Conservation (phyloP, 1,140 invertebrate genomes). For the Drosophila willistoni region DNA sequence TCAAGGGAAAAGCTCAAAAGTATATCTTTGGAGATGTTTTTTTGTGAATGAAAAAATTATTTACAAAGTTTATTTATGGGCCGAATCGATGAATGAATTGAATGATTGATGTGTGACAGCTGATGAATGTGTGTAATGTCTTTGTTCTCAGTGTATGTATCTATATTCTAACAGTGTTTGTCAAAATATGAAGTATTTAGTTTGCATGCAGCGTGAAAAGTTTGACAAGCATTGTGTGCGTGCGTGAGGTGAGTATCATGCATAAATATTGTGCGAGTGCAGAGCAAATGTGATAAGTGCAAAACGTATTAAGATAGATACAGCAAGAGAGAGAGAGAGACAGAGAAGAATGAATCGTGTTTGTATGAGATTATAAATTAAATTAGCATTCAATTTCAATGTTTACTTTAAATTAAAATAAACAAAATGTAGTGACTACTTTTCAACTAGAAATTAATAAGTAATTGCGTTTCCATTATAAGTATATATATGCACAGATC, state of each 20-base stretch:
- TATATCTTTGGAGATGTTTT: not conserved
- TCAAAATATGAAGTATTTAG: slow-evolving; percentile 12
- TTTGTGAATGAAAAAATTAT: not conserved
- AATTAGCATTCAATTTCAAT: not conserved
- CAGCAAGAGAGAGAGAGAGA: not conserved
- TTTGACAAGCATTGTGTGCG: slow-evolving; percentile 31
- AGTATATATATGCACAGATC: not conserved
- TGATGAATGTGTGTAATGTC: not conserved
- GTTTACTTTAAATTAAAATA: not conserved
- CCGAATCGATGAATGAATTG: not conserved
- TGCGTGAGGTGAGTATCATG: not conserved
- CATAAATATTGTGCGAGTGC: not conserved
- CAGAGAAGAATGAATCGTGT: not conserved
- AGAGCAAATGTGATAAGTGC: not conserved
- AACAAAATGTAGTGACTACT: not conserved
- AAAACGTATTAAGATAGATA: too few species aligned
- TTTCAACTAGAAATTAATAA: not conserved
- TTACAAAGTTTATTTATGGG: not conserved
- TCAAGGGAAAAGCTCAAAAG: not conserved
- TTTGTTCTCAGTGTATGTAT: too few species aligned
- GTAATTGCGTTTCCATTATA: not conserved
- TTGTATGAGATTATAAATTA: not conserved
- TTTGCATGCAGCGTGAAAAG: not conserved
- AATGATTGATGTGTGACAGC: not conserved
- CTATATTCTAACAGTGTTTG: not conserved